Base-by-base conservation (phyloP, 2,888 invertebrate species). In the Venustoraphidia nigricollis region DNA sequence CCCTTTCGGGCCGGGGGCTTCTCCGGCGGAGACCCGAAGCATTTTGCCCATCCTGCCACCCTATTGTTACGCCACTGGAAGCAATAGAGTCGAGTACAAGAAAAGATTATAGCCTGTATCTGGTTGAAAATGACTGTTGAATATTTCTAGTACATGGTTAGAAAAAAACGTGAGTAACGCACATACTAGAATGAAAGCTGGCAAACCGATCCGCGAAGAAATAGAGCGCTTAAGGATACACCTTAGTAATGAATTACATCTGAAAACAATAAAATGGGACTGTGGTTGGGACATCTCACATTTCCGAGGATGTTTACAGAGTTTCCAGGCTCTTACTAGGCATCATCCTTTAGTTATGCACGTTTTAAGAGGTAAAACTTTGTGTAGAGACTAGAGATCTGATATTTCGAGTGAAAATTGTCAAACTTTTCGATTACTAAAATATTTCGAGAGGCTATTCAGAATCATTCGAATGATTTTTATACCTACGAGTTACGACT, bases 271-370 rank as follows among this genome's bases (percentile, higher is more conserved):
- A 3, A 66, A 74, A 27, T 89, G 88, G 75, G 89, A 89, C 57
- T 86, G 83, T 58, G 89, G 89, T 9, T 90, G 90, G 90, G 88
- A 89, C 59, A 79, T 84, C 49, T 82, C 85, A 56, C 92, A 93
- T 61, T 91, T 89, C 59, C 75, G 90, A 57, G 93, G 92, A n/a
- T 91, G 91, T 58, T 69, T 95, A 4, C 81, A 86, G 59, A 88
- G 91, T 53, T 79, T 95, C 41, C 78, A 79, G 52, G 77, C 84
- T 2, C 66, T 94, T 41, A 76, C 81, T 0, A 71, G 79, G 41
- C 83, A 91, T 58, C 86, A 93, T 68, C 73, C 81, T 1, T 72
- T 78, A 46, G 69, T 76, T 51, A 81, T 89, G 78, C 60, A 67
- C 44, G 73, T 78, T 55, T 69, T 93, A 52, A 74, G 74, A 67